A percentile compares a stretch with the other conserved stretches of the same genome.
Evolutionary conservation across 1,140 invertebrate genomes (phyloP).

Genomic region (Drosophila pallidifrons): DNA sequence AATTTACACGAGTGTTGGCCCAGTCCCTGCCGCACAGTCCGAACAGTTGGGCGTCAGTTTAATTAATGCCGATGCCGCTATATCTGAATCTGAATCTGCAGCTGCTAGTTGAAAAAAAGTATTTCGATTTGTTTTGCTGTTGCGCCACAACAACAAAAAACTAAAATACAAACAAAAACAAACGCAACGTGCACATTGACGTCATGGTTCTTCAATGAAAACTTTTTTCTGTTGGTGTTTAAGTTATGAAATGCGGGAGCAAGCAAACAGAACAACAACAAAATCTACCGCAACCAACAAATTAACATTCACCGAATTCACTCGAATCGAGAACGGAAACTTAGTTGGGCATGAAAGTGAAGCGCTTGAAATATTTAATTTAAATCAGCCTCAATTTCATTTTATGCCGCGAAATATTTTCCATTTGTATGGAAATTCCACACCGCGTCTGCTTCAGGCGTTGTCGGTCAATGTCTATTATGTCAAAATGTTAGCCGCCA

Average conservation of each 20-base stretch:
- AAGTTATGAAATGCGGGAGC: slow-evolving; percentile 10
- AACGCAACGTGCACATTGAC: slow-evolving; percentile 55
- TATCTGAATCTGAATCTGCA: slow-evolving; percentile 54
- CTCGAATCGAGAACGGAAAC: slow-evolving; percentile 36
- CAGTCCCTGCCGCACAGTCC: not conserved
- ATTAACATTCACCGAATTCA: not conserved
- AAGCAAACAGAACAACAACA: not conserved
- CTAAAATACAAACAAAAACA: slow-evolving; percentile 40
- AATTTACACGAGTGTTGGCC: slow-evolving; percentile 17
- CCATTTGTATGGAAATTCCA: not conserved
- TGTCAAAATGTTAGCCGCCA: not conserved
- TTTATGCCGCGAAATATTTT: not conserved
- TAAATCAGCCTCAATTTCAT: slow-evolving; percentile 1
- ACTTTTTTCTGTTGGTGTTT: slow-evolving; percentile 24
- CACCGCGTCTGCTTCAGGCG: not conserved
- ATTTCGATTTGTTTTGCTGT: slow-evolving; percentile 71
- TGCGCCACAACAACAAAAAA: slow-evolving; percentile 65
- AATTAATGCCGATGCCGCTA: slow-evolving; percentile 64
- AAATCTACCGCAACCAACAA: not conserved
- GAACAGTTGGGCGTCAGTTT: slow-evolving; percentile 41
- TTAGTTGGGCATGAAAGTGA: slow-evolving; percentile 30
- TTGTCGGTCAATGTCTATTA: not conserved
- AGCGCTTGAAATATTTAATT: slow-evolving; percentile 34
- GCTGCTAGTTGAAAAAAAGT: slow-evolving; percentile 68
- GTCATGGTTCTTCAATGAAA: slow-evolving; percentile 42